These are phyloP conservation scores for Drymodes brunneopygia DNA, from an alignment of 2,113 vertebrate species.

Conservation along the genomic window DNA sequence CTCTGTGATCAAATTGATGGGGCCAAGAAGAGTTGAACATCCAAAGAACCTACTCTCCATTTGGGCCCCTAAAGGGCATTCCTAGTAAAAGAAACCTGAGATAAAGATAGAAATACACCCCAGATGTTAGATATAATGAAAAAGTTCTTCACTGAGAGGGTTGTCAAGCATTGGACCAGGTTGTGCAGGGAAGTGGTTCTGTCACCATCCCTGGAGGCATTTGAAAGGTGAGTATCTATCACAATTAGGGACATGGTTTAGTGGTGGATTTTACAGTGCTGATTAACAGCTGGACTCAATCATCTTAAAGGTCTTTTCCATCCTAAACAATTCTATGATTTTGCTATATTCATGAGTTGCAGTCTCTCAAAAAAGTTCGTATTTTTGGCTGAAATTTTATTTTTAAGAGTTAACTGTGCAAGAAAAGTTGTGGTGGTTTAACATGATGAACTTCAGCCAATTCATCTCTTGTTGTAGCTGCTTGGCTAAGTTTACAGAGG, in stretches of 20 bases:
- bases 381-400: neutral
- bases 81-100: neutral
- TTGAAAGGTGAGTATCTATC: neutral
- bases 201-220: neutral
- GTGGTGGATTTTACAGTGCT: neutral
- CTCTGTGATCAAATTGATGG: neutral
- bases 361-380: neutral
- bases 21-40: neutral
- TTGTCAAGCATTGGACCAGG: neutral
- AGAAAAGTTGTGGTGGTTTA: neutral
- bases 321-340: neutral
- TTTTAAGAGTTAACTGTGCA: neutral
- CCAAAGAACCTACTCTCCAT: neutral
- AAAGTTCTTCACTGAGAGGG: neutral
- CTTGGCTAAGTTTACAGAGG: neutral
- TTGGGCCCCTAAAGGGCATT: neutral
- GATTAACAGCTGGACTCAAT: neutral
- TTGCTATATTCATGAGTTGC: neutral
- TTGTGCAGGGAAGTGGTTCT: rapidly evolving
- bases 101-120: neutral
- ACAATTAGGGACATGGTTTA: neutral
- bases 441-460: neutral
- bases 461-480: neutral
- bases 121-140: neutral
- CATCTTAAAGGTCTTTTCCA: neutral